Percentiles rank a stretch among this genome's conserved stretches.
These are phyloP conservation scores for Falco biarmicus DNA, from an alignment of 2,797 vertebrate genomes.

Conservation along the genomic window DNA sequence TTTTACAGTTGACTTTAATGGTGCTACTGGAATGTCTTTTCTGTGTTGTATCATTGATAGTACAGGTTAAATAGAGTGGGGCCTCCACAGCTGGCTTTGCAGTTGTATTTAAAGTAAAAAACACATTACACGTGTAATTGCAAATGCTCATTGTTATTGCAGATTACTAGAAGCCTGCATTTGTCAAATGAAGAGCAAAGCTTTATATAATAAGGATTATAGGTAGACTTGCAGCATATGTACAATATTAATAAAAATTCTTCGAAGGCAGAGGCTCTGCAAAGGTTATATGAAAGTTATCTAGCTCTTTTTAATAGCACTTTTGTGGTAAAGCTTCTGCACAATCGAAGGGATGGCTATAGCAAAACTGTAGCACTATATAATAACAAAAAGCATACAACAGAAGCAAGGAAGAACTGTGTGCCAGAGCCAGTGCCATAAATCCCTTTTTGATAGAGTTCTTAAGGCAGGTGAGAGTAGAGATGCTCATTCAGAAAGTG, in stretches of 20 bases:
- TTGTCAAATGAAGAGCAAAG: neutral
- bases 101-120: conserved; percentile 2
- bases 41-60: neutral
- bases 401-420: neutral
- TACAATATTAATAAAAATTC: neutral
- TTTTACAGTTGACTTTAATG: neutral
- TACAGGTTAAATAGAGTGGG: neutral
- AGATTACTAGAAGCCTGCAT: neutral
- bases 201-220: neutral
- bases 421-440: neutral
- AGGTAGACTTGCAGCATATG: neutral
- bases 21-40: neutral
- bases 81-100: neutral
- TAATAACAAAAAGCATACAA: neutral
- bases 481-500: neutral
- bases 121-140: neutral
- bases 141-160: neutral
- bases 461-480: neutral
- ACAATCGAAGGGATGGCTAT: neutral
- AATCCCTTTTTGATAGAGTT: neutral
- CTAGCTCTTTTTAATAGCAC: neutral
- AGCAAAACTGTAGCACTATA: neutral
- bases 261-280: neutral
- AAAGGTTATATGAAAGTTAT: conserved; percentile 21
- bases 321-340: neutral